Percentiles rank a stretch among this genome's conserved stretches.
phyloP scores from a whole-genome alignment of 1,140 invertebrate species.

The Luehdorfia chinensis region DNA sequence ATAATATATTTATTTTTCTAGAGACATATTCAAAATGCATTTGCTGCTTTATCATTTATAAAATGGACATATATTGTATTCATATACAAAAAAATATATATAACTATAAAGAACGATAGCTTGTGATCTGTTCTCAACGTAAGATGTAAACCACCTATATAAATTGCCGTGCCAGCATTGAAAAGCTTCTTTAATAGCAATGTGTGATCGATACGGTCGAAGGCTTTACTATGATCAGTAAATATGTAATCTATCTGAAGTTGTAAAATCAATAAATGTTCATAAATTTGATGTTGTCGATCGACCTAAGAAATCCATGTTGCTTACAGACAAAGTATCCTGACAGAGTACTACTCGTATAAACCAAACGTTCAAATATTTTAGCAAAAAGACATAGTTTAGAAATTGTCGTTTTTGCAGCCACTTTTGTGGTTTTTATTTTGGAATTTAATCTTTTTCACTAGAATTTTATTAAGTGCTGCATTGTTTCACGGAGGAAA shows the following conservation, averaged over 20 bases:
- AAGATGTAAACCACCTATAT: constrained; percentile 31
- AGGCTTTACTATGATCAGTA: constrained; percentile 38
- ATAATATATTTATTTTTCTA: too few relatives aligned
- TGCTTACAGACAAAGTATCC: constrained; percentile 14
- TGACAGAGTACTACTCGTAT: not conserved
- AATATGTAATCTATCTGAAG: constrained; percentile 34
- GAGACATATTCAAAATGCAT: too few relatives aligned
- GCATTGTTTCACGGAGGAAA: too few relatives aligned
- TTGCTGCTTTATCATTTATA: too few relatives aligned
- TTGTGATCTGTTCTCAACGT: not conserved
- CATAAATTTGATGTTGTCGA: constrained; percentile 34
- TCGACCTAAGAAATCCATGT: constrained; percentile 31
- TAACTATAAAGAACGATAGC: not conserved
- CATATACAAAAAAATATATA: too few relatives aligned
- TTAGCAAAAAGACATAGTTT: constrained; percentile 31
- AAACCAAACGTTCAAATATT: constrained; percentile 24
- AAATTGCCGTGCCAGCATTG: constrained; percentile 19
- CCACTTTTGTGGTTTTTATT: constrained; percentile 27
- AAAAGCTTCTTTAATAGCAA: constrained; percentile 15
- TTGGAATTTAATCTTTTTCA: too few relatives aligned
- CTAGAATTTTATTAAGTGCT: too few relatives aligned
- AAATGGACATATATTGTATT: too few relatives aligned
- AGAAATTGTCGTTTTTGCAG: constrained; percentile 21
- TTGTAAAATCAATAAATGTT: constrained; percentile 21
- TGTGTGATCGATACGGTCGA: constrained; percentile 20